These are phyloP conservation scores for Thinocorus orbignyianus DNA, from an alignment of 2,113 vertebrate species.

Conservation along the genomic window DNA sequence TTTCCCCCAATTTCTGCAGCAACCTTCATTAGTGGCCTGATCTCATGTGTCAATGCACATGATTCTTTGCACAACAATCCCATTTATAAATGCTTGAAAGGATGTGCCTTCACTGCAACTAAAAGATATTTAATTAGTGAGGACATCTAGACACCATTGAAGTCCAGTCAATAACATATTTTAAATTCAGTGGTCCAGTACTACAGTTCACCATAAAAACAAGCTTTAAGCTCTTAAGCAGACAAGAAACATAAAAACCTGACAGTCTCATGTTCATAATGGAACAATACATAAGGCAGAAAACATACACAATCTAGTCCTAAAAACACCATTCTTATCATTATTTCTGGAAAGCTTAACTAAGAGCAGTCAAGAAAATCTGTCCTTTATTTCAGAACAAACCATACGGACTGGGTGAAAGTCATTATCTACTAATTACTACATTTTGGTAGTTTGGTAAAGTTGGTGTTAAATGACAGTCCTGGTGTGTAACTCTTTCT, in stretches of 20 bases:
- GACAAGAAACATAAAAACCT: not conserved
- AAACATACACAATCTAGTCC: not conserved
- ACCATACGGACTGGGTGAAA: not conserved
- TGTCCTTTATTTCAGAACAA: not conserved
- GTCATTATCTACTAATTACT: not conserved
- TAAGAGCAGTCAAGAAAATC: not conserved
- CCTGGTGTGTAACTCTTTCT: not conserved
- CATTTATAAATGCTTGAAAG: not conserved
- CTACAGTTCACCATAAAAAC: not conserved
- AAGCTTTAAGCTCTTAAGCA: not conserved
- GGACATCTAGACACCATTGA: not conserved
- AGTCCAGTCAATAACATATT: not conserved
- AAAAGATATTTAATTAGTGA: not conserved
- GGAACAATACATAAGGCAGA: not conserved
- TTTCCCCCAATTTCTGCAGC: not conserved
- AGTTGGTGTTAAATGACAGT: not conserved
- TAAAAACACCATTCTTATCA: not conserved
- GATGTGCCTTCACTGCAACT: not conserved
- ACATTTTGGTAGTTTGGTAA: not conserved
- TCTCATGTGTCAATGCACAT: not conserved
- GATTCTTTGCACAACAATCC: not conserved
- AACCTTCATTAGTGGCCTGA: not conserved
- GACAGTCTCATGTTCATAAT: not conserved
- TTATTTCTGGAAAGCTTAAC: not conserved
- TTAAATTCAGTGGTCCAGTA: not conserved